Conservation (phyloP, 23 tunicate genomes). For the Styela clava region DNA sequence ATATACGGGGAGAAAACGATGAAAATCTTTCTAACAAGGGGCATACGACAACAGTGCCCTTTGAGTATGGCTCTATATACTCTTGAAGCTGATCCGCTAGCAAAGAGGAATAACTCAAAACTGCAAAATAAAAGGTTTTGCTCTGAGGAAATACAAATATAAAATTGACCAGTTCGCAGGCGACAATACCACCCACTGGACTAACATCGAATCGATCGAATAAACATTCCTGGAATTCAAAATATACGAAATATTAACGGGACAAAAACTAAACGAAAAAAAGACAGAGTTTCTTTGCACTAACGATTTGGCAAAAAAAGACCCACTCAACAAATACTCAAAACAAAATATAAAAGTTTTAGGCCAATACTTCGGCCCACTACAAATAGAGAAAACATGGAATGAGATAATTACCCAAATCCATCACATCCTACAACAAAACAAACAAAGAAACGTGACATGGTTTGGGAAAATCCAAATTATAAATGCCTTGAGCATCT, state of each 20-base stretch:
- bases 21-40: conserved; percentile 9
- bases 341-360: neutral
- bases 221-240: neutral
- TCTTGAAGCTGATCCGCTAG: conserved; percentile 1
- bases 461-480: neutral
- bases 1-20: conserved; percentile 5
- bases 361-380: neutral
- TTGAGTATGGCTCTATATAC: conserved; percentile 15
- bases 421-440: too few species aligned
- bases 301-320: neutral
- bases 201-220: neutral
- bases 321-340: neutral
- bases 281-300: conserved; percentile 6
- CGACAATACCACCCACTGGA: neutral
- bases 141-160: neutral
- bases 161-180: conserved; percentile 27
- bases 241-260: neutral
- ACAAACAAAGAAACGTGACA: neutral
- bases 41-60: conserved; percentile 32
- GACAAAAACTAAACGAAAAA: conserved; percentile 19
- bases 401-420: too few species aligned
- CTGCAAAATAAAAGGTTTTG: neutral
- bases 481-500: neutral
- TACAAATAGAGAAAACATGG: neutral
- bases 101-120: neutral